phyloP scores from a whole-genome alignment of 1,140 invertebrate genomes.

The Mamestra configurata region DNA sequence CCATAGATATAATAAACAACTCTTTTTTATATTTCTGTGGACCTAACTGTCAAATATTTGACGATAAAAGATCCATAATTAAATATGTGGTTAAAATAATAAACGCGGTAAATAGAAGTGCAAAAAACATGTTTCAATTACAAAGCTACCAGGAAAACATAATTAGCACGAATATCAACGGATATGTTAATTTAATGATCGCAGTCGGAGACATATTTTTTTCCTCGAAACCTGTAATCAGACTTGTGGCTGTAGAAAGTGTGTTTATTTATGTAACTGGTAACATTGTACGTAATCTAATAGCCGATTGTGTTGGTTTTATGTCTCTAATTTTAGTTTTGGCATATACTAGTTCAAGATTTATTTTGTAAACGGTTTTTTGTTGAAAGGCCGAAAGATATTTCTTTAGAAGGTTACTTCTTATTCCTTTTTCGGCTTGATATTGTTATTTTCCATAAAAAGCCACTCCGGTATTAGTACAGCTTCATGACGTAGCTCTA shows the following conservation, averaged over 20 bases:
- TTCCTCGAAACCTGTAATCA: conserved; percentile 6
- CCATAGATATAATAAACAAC: no score
- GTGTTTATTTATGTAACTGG: conserved; percentile 26
- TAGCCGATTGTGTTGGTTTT: background rate
- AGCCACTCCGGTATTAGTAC: background rate
- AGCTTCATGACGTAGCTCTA: conserved; percentile 1
- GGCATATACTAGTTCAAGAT: background rate
- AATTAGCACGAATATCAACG: conserved; percentile 28
- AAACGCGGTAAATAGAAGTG: background rate
- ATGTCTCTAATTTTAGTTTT: conserved; percentile 11
- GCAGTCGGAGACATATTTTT: conserved; percentile 26
- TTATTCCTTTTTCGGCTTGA: background rate
- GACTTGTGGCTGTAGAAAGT: conserved; percentile 9
- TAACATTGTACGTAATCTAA: conserved; percentile 9
- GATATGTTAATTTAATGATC: conserved; percentile 31
- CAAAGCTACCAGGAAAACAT: conserved; percentile 34
- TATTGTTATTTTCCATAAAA: conserved; percentile 3
- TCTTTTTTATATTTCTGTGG: no score
- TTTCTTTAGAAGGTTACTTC: conserved; percentile 2
- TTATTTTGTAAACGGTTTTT: conserved; percentile 20
- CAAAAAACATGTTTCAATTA: conserved; percentile 31
- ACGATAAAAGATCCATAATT: background rate
- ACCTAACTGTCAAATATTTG: background rate
- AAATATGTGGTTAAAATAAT: conserved; percentile 18
- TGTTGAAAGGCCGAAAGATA: background rate